A percentile compares a stretch with the other conserved stretches of the same genome.
Conservation (phyloP, 2,113 vertebrate species). For the Thunnus maccoyii region DNA sequence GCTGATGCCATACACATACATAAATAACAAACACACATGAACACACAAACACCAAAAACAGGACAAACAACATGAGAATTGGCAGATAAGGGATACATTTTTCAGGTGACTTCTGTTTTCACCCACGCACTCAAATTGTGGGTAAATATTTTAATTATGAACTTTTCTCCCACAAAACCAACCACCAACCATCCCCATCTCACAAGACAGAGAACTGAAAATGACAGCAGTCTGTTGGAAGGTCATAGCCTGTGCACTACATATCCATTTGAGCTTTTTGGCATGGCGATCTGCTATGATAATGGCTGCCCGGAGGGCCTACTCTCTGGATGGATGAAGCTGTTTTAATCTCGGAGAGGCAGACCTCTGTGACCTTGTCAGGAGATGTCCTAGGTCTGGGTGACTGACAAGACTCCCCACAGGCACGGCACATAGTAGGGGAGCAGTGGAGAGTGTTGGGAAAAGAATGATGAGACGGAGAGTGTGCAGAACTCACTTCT, state of each 20-base stretch:
- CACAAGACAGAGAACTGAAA: slow-evolving; percentile 54
- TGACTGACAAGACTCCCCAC: slow-evolving; percentile 75
- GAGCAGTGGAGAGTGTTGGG: slow-evolving; percentile 34
- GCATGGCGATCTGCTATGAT: slow-evolving; percentile 72
- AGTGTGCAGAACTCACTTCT: slow-evolving; percentile 2
- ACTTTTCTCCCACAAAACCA: neutral
- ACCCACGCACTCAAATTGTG: neutral
- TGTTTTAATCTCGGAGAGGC: slow-evolving; percentile 75
- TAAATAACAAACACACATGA: slow-evolving; percentile 21
- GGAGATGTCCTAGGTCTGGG: slow-evolving; percentile 65
- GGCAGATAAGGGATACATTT: neutral
- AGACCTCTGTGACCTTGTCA: slow-evolving; percentile 76
- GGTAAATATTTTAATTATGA: neutral
- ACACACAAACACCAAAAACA: slow-evolving; percentile 14
- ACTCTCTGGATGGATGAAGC: slow-evolving; percentile 70
- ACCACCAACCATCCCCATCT: slow-evolving; percentile 22
- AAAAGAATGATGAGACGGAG: slow-evolving; percentile 37
- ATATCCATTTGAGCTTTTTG: slow-evolving; percentile 76
- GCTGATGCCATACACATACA: slow-evolving; percentile 17
- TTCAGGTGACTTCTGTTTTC: neutral
- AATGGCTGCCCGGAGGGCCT: slow-evolving; percentile 69
- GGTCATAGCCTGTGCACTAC: slow-evolving; percentile 64
- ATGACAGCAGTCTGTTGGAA: slow-evolving; percentile 69
- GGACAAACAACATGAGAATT: neutral
- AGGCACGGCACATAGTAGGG: slow-evolving; percentile 45